Percentiles rank a stretch among this genome's conserved stretches.
Evolutionary conservation across 2,888 invertebrate genomes (phyloP).

Genomic region (Zygogramma bicolorata): DNA sequence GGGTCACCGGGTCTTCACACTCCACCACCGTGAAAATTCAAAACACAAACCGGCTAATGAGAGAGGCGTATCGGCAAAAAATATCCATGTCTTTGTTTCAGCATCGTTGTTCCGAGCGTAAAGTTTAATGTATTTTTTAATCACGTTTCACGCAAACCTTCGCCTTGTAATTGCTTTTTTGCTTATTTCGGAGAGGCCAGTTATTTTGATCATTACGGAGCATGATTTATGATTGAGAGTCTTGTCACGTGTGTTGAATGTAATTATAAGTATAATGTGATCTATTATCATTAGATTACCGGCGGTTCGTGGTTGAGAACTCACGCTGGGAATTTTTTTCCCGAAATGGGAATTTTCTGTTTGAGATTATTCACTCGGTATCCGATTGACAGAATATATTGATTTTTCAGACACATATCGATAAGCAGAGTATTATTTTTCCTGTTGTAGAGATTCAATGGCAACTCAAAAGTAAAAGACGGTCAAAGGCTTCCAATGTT

Average conservation of each 20-base stretch:
- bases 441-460: too few species aligned
- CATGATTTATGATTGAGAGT: neutral
- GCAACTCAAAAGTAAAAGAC: too few species aligned
- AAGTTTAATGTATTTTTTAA: conserved; percentile 1
- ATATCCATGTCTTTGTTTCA: conserved; percentile 9
- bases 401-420: too few species aligned
- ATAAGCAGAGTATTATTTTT: too few species aligned
- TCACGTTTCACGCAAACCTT: conserved; percentile 3
- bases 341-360: too few species aligned
- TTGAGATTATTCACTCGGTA: too few species aligned
- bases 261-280: neutral
- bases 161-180: neutral
- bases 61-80: neutral
- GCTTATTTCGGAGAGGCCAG: neutral
- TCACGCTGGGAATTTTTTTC: too few species aligned
- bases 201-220: neutral
- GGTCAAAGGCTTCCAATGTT: too few species aligned
- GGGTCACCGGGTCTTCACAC: neutral
- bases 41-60: conserved; percentile 1
- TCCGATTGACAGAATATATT: too few species aligned
- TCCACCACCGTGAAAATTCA: neutral
- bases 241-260: neutral
- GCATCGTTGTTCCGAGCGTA: neutral
- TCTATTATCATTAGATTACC: neutral
- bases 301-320: neutral